Evolutionary conservation across 2,888 invertebrate genomes (phyloP).

Genomic region (Pandemis corylana): DNA sequence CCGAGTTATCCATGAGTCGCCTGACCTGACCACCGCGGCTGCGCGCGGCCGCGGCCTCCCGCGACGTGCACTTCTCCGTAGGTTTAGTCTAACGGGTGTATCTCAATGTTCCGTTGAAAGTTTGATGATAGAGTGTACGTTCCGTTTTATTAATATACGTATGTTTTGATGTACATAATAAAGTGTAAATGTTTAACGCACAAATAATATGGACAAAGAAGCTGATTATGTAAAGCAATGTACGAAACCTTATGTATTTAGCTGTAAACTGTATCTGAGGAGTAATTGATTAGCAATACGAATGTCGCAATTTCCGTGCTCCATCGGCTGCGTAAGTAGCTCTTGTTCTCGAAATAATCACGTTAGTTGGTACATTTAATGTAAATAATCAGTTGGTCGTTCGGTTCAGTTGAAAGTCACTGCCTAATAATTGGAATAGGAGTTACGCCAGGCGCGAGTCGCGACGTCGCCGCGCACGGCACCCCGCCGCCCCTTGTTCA

Average conservation of each 20-base stretch:
- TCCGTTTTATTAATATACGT: constrained; percentile 81
- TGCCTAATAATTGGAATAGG: background rate
- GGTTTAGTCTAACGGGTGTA: constrained; percentile 67
- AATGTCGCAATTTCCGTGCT: constrained; percentile 66
- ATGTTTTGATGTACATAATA: constrained; percentile 85
- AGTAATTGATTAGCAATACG: constrained; percentile 72
- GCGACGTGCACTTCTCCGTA: constrained; percentile 58
- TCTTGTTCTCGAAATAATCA: constrained; percentile 44
- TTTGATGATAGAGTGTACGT: constrained; percentile 77
- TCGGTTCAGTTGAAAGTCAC: constrained; percentile 1
- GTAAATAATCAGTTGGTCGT: constrained; percentile 35
- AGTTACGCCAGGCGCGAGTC: background rate
- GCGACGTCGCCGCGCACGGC: constrained; percentile 2
- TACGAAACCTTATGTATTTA: constrained; percentile 78
- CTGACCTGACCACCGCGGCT: too few species aligned
- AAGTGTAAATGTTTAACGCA: constrained; percentile 85
- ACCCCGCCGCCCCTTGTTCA: constrained; percentile 4
- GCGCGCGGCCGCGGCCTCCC: constrained; percentile 34
- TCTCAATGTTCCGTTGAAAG: constrained; percentile 71
- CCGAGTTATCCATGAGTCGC: constrained; percentile 49
- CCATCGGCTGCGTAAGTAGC: constrained; percentile 58
- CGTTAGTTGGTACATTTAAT: constrained; percentile 29
- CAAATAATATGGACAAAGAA: constrained; percentile 77
- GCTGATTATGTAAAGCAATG: constrained; percentile 73
- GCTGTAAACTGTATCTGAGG: constrained; percentile 75